A percentile compares a stretch with the other conserved stretches of the same genome.
Conservation (phyloP, 2,113 vertebrate genomes). For the Panthera uncia region DNA sequence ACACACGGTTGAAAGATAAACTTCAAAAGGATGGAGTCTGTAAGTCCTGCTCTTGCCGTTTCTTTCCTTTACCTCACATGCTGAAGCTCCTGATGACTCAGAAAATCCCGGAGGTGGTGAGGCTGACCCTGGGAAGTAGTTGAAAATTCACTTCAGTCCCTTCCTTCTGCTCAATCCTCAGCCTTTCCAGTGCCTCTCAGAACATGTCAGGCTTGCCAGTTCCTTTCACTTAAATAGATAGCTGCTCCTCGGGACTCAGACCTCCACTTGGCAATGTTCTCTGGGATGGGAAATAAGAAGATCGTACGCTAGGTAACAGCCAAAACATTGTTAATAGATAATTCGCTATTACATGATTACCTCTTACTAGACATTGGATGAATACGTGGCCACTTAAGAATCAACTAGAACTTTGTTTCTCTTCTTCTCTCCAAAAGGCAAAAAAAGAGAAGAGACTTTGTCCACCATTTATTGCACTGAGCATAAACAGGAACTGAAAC, state of each 20-base stretch:
- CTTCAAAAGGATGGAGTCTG: background rate
- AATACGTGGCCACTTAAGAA: background rate
- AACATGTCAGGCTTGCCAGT: rapidly evolving
- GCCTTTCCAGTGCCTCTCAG: background rate
- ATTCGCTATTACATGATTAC: background rate
- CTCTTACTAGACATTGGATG: background rate
- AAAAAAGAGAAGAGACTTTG: background rate
- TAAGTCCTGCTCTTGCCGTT: background rate
- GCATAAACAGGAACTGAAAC: background rate
- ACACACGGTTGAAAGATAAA: background rate
- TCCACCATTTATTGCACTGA: background rate
- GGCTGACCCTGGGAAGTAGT: background rate
- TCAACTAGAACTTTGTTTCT: background rate
- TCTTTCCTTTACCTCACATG: background rate
- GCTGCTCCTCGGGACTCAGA: background rate
- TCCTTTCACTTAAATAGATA: background rate
- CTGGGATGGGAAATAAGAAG: background rate
- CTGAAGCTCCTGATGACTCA: background rate
- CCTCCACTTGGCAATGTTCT: background rate
- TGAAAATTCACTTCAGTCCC: background rate
- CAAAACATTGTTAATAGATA: background rate
- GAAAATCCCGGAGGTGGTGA: background rate
- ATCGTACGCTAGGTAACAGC: background rate
- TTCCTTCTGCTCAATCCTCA: background rate
- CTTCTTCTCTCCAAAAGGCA: background rate